Percentiles rank a stretch among this genome's conserved stretches.
phyloP scores from a whole-genome alignment of 2,888 invertebrate genomes.

The Aphrophora alni region DNA sequence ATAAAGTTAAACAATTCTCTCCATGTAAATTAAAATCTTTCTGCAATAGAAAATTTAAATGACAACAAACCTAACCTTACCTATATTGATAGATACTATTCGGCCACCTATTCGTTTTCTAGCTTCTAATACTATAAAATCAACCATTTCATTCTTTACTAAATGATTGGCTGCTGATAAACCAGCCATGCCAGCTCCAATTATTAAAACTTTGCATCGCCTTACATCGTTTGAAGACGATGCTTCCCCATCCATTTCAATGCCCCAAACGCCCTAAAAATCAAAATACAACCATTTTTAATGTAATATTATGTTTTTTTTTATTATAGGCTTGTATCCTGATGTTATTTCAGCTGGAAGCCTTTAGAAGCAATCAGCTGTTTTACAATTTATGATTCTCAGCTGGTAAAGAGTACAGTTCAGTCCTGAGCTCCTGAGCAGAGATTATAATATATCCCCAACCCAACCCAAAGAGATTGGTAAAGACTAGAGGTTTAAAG shows the following conservation, averaged over 20 bases:
- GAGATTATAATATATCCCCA: too few species aligned
- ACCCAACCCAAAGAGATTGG: too few species aligned
- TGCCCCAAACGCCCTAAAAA: not conserved
- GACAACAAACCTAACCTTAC: conserved; percentile 55
- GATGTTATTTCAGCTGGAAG: not conserved
- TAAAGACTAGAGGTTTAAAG: too few species aligned
- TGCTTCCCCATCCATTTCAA: not conserved
- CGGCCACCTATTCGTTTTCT: conserved; percentile 82
- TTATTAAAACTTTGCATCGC: conserved; percentile 72
- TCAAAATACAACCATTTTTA: not conserved
- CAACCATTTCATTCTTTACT: conserved; percentile 76
- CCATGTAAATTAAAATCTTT: too few species aligned
- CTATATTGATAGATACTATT: conserved; percentile 76
- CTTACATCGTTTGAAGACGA: conserved; percentile 56
- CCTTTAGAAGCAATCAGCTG: not conserved
- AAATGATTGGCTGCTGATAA: conserved; percentile 84
- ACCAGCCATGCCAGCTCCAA: conserved; percentile 88
- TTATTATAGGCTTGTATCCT: too few species aligned
- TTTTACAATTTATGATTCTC: not conserved
- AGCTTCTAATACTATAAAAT: conserved; percentile 83
- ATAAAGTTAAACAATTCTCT: too few species aligned
- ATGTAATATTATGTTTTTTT: not conserved
- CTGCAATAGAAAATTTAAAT: too few species aligned
- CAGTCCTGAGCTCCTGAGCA: too few species aligned
- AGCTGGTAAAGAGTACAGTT: too few species aligned